Base-by-base conservation (phyloP, 2,888 invertebrate species). In the Hipparchia sbordonii region DNA sequence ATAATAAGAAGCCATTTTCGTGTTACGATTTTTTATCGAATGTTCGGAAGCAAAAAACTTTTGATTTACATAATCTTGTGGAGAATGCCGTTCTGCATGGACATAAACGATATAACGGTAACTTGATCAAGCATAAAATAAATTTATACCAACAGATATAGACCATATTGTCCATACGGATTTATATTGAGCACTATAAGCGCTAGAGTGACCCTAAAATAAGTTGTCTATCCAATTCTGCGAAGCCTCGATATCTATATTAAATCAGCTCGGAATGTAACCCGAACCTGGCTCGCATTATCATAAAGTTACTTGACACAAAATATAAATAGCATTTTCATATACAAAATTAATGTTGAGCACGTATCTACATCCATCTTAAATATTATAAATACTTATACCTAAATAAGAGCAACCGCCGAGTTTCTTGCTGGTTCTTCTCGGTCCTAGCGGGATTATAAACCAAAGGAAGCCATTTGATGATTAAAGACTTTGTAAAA, bases 251-350 rank as follows among this genome's bases (percentile, higher is more conserved):
- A 63, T 75, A 74, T 73, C 71, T 63, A 23, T 75, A 62, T 73
- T 78, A 74, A 74, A 68, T 77, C 73, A 72, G 67, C 48, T 56
- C n/a, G 71, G 77, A 79, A 75, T 74, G 78, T 74, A 76, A 73
- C 73, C 73, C 76, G 79, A 78, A 76, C 72, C 71, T 57, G 69
- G 46, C 51, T 72, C 70, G 63, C 76, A 79, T 79, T 78, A 79
- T 78, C 79, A 76, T 78, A 79, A 79, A 78, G 71, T 77, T 72
- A 73, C 73, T 70, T 59, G 69, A 72, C 73, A 72, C 60, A 68
- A 71, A 66, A 67, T 73, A 70, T 70, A 71, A 71, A 71, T 71
- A 73, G 59, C 48, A 48, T 59, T 68, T 59, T 45, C 6, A 10
- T 67, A 57, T 45, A 67, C 45, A 46, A 46, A 52, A 65, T 33